Base-by-base conservation (phyloP, 2,888 invertebrate genomes). In the Drosophila vallismaia region DNA sequence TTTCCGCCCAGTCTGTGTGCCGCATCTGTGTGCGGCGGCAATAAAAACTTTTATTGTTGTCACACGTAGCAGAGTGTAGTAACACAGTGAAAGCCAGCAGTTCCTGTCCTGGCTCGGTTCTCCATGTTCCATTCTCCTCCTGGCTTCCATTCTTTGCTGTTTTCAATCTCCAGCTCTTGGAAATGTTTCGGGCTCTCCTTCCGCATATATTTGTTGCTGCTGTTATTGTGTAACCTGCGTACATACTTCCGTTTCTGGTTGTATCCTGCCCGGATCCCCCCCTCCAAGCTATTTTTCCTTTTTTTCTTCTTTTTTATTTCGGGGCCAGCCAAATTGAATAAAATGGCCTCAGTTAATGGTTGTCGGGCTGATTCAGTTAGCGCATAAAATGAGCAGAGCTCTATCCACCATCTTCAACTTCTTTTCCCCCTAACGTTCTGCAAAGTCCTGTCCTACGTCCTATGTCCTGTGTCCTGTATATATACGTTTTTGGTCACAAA, bases 21-120 rank as follows among this genome's bases (percentile, higher is more conserved):
- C 79, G 74, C 84, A 86, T 81, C 87, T 84, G 84, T 84, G 75
- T 78, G 78, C 71, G 74, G 72, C 57, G 75, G 89, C 87, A 87
- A 87, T 87, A 87, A 87, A 87, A 87, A 87, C 84, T 88, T 87
- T 89, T 89, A 88, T 87, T 89, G 84, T 87, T 87, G 87, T 89
- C 89, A 86, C 87, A 88, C 86, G 86, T 82, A 84, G 72, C 84
- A 60, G 48, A 66, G 67, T 66, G 67, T 64, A 64, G 64, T 58
- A 64, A 68, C 52, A 71, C 59, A 78, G 59, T 63, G 64, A 6
- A 50, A 56, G 51, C 64, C 77, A 64, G 66, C 67, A 54, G 55
- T 50, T 59, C 38, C 66, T 59, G 66, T 45, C 56, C 36, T 19
- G 19, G 19, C 19, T 19, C 14, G 1, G 14, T 14, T 14, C 53